Base-by-base conservation (phyloP, 1,140 invertebrate species). In the Aplysia californica region DNA sequence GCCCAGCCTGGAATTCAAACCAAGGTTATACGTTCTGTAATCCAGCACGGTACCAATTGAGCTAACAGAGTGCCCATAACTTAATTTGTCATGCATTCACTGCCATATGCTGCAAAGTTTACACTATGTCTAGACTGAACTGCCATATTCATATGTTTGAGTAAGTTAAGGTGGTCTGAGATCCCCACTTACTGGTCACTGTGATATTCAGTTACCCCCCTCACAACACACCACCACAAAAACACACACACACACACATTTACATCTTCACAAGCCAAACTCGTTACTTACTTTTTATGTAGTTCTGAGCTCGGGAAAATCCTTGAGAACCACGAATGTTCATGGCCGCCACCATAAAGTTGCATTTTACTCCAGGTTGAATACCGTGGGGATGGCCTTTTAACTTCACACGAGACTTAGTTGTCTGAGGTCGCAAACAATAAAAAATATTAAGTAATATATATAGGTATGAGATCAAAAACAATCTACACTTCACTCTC, bases 231-330 rank as follows among this genome's bases (percentile, higher is more conserved):
- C 6, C 23, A 23, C 6, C 21, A 59, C 31, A 59, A 5, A 23
- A 5, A 59, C 31, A n/a, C 10, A 50, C 44, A 50, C 10, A 50
- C 10, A n/a, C 26, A 61, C 6, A 18, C 15, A 18, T 26, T 18
- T 6, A 10, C 6, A 18, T 18, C 26, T 61, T 61, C 15, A 10
- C 41, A 33, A 15, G 20, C 29, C 3, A 56, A 50, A 33, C n/a
- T n/a, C n/a, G n/a, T n/a, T n/a, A 75, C 79, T 75, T 33, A 80
- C 79, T 58, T 59, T 77, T 80, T 26, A 59, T 71, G 58, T 75
- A 80, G 26, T 26, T 31, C 3, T 39, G 29, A 18, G 67, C 58
- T 2, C 55, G 26, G 44, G 75, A 68, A 67, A 77, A 80, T 2
- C 79, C 79, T 26, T 55, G 55, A 6, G 79, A 80, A 0, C 79